Base-by-base conservation (phyloP, 2,113 vertebrate genomes). In the Brachypteracias leptosomus region DNA sequence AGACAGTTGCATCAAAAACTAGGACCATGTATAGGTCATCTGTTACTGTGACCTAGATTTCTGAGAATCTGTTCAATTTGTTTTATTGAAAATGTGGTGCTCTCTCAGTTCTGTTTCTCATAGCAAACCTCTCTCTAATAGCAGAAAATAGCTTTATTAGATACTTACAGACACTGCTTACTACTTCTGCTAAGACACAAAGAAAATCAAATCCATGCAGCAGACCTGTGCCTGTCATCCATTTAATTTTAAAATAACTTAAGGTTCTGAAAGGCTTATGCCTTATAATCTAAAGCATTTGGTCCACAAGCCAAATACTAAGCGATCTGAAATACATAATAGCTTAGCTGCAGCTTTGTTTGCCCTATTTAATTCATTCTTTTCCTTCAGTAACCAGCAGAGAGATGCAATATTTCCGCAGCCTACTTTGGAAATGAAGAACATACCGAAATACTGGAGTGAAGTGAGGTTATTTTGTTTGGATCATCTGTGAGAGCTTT, bases 1-100 rank as follows among this genome's bases (percentile, higher is more conserved):
- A 99, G 98, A 98, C 98, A 98, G 96, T 97, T 97, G 96, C 90
- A 97, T 97, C 75, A 96, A 97, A 97, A 90, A 96, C 72, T 74
- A 78, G 90, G 96, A 94, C 92, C 87, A 80, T 73, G 94, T 94
- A 96, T 85, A 94, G 89, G 93, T 97, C 93, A 96, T 97, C 90
- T 97, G 92, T 97, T 96, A 94, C 72, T 92, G 85, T 96, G 95
- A 97, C 94, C 96, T 95, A 97, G 89, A 98, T 98, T 97, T 97
- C 93, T 77, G 77, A 91, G 77, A 97, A 97, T 93, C 97, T 92
- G 83, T 91, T 93, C 87, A 88, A 95, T 95, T 96, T 95, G 95
- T 90, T 89, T 97, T 97, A 85, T 89, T 96, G 96, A 94, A 94
- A 96, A 92, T 17, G 65, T 25, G 72, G 85, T 81, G 52, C 77